These are phyloP conservation scores for Petroica traversi DNA, from an alignment of 2,113 vertebrate genomes.

Conservation along the genomic window DNA sequence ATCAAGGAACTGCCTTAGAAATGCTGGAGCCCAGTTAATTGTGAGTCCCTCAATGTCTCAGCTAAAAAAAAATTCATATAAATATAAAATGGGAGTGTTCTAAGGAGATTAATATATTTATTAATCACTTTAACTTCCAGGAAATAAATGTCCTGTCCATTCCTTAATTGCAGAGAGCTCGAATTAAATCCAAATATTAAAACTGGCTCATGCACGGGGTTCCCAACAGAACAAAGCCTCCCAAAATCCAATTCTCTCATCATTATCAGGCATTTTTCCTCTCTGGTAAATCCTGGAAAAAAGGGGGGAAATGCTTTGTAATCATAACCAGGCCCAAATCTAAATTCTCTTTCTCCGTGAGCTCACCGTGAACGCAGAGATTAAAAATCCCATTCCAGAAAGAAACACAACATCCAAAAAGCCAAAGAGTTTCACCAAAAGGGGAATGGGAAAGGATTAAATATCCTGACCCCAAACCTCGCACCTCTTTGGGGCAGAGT, in stretches of 20 bases:
- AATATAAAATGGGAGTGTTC: neutral
- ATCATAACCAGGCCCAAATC: neutral
- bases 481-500: neutral
- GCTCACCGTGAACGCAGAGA: neutral
- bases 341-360: neutral
- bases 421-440: neutral
- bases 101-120: neutral
- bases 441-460: neutral
- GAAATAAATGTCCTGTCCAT: neutral
- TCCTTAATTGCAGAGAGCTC: fast-evolving
- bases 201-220: neutral
- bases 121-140: neutral
- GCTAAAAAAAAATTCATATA: neutral
- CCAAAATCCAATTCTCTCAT: neutral
- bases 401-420: neutral
- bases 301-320: fast-evolving
- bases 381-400: neutral
- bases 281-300: neutral
- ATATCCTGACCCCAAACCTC: neutral
- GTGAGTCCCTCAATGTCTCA: neutral
- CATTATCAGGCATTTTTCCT: fast-evolving
- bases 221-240: neutral
- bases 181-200: neutral
- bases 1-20: neutral
- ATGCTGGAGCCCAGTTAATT: neutral